Base-by-base conservation (phyloP, 2,888 invertebrate genomes). In the Sicus ferrugineus region DNA sequence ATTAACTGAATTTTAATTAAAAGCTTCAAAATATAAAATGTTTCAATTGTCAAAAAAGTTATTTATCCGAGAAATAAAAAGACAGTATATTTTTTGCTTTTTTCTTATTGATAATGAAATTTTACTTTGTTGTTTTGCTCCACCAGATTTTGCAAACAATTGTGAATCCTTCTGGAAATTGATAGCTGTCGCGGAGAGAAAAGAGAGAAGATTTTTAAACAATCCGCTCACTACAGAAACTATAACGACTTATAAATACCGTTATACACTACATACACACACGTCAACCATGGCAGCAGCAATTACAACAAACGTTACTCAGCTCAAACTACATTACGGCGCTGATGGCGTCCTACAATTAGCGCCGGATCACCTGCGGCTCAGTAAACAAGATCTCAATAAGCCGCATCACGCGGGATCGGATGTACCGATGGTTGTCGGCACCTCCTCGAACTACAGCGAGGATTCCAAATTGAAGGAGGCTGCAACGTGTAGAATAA, bases 291-390 rank as follows among this genome's bases (percentile, higher is more conserved):
- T 5, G 11, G 5, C 34, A 5, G 34, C 34, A 34, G 34, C 56
- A 54, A 4, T 5, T 30, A 63, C 58, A 34, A 19, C 61, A 38
- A 65, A 31, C 63, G 31, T 26, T 54, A 34, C 59, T 54, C 54
- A 2, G 31, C 7, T 19, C 26, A 14, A 19, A 19, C 19, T 31
- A 7, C 56, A 61, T 54, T 21, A 23, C 72, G 79, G 79, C 76
- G 78, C 52, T 54, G 28, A 23, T 72, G 79, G 79, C 76, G 78
- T 76, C 75, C 77, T 72, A 75, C 79, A 80, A 80, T 81, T 80
- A 81, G 79, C 77, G 78, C 76, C 72, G 75, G 75, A 75, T 71
- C 75, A 77, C 81, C 80, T 76, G 73, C 70, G 79, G 79, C 74
- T 70, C 69, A 73, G 68, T 70, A 72, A 72, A 76, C 78, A 75